Percentiles rank a stretch among this genome's conserved stretches.
phyloP scores from a whole-genome alignment of 2,113 vertebrate genomes.

The Ceuthmochares aereus region DNA sequence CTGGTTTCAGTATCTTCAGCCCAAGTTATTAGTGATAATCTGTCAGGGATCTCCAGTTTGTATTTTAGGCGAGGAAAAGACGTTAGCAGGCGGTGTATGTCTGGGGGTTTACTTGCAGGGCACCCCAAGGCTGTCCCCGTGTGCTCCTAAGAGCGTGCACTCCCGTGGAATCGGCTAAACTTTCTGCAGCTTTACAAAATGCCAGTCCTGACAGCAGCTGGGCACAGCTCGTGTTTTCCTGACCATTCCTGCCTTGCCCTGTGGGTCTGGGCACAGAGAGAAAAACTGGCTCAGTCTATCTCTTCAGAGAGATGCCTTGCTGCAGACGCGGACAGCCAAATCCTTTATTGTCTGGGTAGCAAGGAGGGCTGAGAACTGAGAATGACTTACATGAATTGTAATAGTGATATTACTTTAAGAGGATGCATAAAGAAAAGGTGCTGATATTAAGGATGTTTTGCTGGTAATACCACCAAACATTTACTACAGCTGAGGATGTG shows the following conservation, averaged over 20 bases:
- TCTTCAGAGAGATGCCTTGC: neutral
- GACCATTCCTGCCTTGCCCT: neutral
- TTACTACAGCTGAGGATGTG: neutral
- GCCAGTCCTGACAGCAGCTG: neutral
- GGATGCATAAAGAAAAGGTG: neutral
- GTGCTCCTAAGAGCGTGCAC: neutral
- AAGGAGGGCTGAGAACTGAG: neutral
- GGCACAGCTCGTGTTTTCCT: neutral
- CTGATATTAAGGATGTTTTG: neutral
- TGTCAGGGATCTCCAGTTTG: neutral
- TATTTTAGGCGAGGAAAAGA: neutral
- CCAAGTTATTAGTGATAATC: neutral
- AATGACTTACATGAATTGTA: neutral
- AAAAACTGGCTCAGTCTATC: neutral
- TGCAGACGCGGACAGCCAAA: neutral
- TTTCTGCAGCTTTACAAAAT: neutral
- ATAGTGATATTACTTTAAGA: neutral
- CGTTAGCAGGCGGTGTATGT: accelerated
- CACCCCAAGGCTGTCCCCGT: too few relatives aligned
- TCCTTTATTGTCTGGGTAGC: too few relatives aligned
- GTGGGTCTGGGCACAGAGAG: neutral
- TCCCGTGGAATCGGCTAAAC: neutral
- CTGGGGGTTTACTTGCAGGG: neutral
- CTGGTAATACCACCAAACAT: neutral
- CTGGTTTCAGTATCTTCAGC: neutral